phyloP scores from a whole-genome alignment of 2,113 vertebrate genomes.

The Mirounga angustirostris region DNA sequence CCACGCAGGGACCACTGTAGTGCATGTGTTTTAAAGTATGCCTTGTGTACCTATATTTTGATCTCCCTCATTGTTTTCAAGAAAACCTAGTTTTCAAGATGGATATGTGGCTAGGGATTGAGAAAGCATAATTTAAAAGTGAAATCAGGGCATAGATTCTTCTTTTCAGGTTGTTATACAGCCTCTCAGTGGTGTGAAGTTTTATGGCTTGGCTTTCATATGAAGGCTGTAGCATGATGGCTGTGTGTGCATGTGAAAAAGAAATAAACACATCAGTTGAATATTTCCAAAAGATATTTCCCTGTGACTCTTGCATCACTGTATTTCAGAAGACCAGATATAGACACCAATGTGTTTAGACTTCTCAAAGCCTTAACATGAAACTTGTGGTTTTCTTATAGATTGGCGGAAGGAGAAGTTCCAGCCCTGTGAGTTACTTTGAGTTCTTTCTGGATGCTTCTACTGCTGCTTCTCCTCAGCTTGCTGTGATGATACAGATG shows the following conservation, averaged over 20 bases:
- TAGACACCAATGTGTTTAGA: rapidly evolving
- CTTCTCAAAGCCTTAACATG: neutral
- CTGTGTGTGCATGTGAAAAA: neutral
- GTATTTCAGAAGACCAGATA: neutral
- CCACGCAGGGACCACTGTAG: no score
- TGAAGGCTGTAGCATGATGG: neutral
- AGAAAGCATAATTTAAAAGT: neutral
- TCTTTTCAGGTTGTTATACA: neutral
- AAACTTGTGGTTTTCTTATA: neutral
- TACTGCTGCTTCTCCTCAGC: neutral
- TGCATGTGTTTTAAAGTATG: no score
- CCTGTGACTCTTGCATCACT: neutral
- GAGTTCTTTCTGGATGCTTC: neutral
- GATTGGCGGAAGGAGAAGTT: conserved; percentile 45
- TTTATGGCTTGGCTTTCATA: neutral
- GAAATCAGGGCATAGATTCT: neutral
- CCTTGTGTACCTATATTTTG: neutral
- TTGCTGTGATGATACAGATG: neutral
- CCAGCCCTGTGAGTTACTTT: conserved; percentile 40
- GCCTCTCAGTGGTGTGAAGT: neutral
- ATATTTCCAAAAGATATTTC: neutral
- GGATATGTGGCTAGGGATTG: neutral
- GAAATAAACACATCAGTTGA: neutral
- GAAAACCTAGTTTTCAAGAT: neutral
- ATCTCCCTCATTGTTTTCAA: neutral